phyloP scores from a whole-genome alignment of 2,888 invertebrate genomes.

The Chalcosyrphus nemorum region DNA sequence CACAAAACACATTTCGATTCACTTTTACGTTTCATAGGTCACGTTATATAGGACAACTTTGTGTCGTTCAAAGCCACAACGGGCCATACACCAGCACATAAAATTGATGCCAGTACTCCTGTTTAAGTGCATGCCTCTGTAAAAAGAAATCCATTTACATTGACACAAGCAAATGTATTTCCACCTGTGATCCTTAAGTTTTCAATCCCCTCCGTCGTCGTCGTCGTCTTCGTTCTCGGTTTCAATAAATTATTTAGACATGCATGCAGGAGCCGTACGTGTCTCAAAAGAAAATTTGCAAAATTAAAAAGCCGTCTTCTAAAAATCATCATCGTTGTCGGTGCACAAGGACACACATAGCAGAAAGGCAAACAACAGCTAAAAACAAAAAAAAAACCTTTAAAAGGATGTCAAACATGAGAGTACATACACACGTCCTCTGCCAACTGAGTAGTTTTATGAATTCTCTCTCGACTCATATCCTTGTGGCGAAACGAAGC shows the following conservation, averaged over 20 bases:
- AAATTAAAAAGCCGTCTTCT: slow-evolving; percentile 33
- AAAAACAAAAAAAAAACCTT: slow-evolving; percentile 4
- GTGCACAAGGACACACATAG: slow-evolving; percentile 18
- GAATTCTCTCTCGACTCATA: slow-evolving; percentile 22
- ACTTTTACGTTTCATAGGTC: neutral
- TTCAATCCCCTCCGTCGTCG: neutral
- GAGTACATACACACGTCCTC: neutral
- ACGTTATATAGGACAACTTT: slow-evolving; percentile 22
- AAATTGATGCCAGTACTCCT: slow-evolving; percentile 26
- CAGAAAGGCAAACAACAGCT: too few relatives aligned
- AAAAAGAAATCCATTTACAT: slow-evolving; percentile 40
- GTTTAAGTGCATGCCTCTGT: slow-evolving; percentile 12
- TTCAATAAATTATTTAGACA: slow-evolving; percentile 58
- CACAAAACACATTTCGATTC: neutral
- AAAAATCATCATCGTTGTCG: slow-evolving; percentile 7
- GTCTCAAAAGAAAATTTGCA: slow-evolving; percentile 56
- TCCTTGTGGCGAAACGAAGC: neutral
- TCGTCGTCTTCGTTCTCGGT: too few relatives aligned
- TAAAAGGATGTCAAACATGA: slow-evolving; percentile 54
- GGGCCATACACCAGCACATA: neutral
- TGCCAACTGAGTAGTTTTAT: slow-evolving; percentile 27
- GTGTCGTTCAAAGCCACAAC: slow-evolving; percentile 14
- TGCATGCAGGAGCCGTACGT: slow-evolving; percentile 28
- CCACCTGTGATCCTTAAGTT: slow-evolving; percentile 10
- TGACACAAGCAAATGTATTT: slow-evolving; percentile 4